Evolutionary conservation across 2,797 vertebrate species (phyloP).

Genomic region (Acanthurus tractus): DNA sequence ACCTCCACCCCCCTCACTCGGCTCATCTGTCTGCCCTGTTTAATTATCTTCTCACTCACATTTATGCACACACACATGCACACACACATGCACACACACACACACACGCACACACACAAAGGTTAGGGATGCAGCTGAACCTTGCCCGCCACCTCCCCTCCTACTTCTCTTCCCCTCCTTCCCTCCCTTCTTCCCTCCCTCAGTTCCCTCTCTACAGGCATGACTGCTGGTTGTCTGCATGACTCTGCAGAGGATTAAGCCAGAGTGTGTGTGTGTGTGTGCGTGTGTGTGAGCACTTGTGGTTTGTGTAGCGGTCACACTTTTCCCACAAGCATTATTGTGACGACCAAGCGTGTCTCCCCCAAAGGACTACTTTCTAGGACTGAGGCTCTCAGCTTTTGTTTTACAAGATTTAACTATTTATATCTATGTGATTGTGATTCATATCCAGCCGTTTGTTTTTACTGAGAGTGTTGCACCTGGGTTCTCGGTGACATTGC

Average conservation of each 20-base stretch:
- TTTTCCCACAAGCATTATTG: slow-evolving; percentile 30
- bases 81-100: slow-evolving; percentile 35
- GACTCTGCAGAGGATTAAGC: slow-evolving; percentile 53
- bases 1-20: slow-evolving; percentile 63
- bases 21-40: slow-evolving; percentile 77
- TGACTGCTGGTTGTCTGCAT: slow-evolving; percentile 52
- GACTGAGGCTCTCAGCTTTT: neutral
- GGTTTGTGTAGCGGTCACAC: slow-evolving; percentile 39
- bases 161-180: neutral
- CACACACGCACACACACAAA: slow-evolving; percentile 26
- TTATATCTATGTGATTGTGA: neutral
- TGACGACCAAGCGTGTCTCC: neutral
- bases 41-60: slow-evolving; percentile 66
- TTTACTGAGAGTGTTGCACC: neutral
- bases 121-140: slow-evolving; percentile 75
- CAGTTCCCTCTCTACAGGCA: slow-evolving; percentile 27
- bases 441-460: neutral
- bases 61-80: slow-evolving; percentile 25
- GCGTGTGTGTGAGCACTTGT: slow-evolving; percentile 17
- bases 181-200: neutral
- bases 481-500: neutral
- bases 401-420: neutral
- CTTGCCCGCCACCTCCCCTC: slow-evolving; percentile 32
- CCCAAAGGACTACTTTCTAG: slow-evolving; percentile 5
- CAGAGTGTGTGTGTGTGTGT: slow-evolving; percentile 14